A percentile compares a stretch with the other conserved stretches of the same genome.
Evolutionary conservation across 2,113 vertebrate species (phyloP).

Genomic region (Hypocryptadius cinnamomeus): DNA sequence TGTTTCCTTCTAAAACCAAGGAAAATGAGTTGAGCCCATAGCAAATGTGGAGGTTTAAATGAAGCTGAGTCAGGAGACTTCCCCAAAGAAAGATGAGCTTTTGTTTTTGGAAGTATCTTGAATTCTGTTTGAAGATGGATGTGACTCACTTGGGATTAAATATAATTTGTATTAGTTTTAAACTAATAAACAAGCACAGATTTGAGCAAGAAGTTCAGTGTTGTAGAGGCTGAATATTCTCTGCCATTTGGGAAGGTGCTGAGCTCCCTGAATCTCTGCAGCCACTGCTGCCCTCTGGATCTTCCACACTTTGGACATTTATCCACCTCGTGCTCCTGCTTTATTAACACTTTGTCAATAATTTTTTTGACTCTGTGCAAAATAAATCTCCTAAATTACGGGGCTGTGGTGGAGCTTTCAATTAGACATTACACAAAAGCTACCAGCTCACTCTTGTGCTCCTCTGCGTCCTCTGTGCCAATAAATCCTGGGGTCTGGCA

Average conservation of each 20-base stretch:
- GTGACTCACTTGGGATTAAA: not conserved
- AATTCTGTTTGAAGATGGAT: not conserved
- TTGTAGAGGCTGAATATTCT: accelerated
- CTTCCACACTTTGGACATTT: not conserved
- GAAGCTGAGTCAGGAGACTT: not conserved
- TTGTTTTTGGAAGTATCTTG: not conserved
- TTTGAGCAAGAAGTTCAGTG: not conserved
- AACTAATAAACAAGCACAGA: not conserved
- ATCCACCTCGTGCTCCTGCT: not conserved
- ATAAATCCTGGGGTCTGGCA: not conserved
- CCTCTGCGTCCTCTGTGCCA: not conserved
- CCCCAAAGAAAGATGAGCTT: not conserved
- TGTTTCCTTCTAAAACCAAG: not conserved
- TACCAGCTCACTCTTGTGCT: not conserved
- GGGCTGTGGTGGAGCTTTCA: not conserved
- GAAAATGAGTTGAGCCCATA: not conserved
- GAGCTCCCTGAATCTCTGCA: not conserved
- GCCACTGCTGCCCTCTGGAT: not conserved
- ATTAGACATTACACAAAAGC: not conserved
- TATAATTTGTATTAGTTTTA: not conserved
- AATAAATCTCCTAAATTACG: not conserved
- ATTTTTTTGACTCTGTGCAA: not conserved
- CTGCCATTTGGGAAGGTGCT: accelerated
- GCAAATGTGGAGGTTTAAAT: not conserved
- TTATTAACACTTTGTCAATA: not conserved